Evolutionary conservation across 2,888 invertebrate genomes (phyloP).

Genomic region (Xiphydria camelus): DNA sequence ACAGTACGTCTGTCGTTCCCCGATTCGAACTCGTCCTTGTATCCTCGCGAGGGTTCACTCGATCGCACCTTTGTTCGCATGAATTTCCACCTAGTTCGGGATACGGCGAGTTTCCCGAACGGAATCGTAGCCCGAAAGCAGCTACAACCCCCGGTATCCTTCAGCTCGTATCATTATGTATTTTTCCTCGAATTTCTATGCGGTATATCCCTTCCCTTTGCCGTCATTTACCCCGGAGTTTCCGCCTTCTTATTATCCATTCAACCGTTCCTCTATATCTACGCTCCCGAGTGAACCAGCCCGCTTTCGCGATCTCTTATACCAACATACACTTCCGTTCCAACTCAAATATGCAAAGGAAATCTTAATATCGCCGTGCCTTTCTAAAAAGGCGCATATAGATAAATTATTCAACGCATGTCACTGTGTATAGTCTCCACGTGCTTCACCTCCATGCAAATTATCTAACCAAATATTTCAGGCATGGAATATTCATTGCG

Average conservation of each 20-base stretch:
- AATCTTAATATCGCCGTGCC: background rate
- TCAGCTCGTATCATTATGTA: background rate
- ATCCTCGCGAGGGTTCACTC: background rate
- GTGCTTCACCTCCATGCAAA: no score
- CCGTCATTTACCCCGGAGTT: slow-evolving; percentile 12
- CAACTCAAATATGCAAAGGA: background rate
- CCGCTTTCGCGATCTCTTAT: background rate
- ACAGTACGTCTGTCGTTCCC: no score
- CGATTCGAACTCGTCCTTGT: no score
- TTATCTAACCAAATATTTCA: no score
- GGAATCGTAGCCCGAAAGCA: no score
- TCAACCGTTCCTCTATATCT: slow-evolving; percentile 9
- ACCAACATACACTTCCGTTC: background rate
- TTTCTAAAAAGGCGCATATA: background rate
- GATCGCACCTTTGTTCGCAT: background rate
- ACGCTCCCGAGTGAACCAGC: background rate
- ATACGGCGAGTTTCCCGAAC: no score
- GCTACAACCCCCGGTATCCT: background rate
- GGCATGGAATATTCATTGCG: no score
- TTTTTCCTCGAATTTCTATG: background rate
- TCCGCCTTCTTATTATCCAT: slow-evolving; percentile 16
- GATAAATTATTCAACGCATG: background rate
- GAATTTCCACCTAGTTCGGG: background rate
- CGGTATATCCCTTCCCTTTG: slow-evolving; percentile 2
- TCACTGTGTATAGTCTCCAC: no score